phyloP scores from a whole-genome alignment of 2,797 vertebrate species.

The Columba guinea region DNA sequence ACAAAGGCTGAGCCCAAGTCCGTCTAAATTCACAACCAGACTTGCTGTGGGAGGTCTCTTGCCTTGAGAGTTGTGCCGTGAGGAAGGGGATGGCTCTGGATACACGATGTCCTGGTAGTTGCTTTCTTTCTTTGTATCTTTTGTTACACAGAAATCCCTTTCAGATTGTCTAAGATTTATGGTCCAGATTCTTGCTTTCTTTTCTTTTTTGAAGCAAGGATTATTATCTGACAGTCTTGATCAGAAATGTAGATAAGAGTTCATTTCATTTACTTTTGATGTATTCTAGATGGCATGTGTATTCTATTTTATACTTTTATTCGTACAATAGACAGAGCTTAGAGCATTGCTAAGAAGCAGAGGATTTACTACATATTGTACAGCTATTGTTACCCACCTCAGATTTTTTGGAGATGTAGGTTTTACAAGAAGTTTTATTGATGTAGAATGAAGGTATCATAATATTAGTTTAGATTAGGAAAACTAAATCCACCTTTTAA shows the following conservation, averaged over 20 bases:
- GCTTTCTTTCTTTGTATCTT: background rate
- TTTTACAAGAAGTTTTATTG: slow-evolving; percentile 30
- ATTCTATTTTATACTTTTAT: background rate
- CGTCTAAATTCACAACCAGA: background rate
- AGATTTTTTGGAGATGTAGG: background rate
- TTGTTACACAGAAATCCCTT: background rate
- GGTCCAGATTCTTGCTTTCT: background rate
- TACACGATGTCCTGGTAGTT: background rate
- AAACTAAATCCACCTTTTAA: slow-evolving; percentile 4
- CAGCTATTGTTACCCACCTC: background rate
- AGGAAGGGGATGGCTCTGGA: background rate
- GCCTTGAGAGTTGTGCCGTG: background rate
- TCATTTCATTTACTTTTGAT: background rate
- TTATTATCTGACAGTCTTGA: background rate
- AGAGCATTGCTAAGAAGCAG: background rate
- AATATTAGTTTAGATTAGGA: slow-evolving; percentile 24
- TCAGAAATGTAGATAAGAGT: slow-evolving; percentile 30
- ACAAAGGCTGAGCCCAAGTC: background rate
- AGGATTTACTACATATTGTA: slow-evolving; percentile 30
- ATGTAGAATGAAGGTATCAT: slow-evolving; percentile 9
- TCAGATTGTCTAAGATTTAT: background rate
- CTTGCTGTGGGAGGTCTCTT: background rate
- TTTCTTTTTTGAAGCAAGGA: slow-evolving; percentile 18
- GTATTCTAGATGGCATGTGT: background rate
- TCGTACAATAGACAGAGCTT: background rate